Evolutionary conservation across 2,888 invertebrate species (phyloP).

Genomic region (Schrankia costaestrigalis): DNA sequence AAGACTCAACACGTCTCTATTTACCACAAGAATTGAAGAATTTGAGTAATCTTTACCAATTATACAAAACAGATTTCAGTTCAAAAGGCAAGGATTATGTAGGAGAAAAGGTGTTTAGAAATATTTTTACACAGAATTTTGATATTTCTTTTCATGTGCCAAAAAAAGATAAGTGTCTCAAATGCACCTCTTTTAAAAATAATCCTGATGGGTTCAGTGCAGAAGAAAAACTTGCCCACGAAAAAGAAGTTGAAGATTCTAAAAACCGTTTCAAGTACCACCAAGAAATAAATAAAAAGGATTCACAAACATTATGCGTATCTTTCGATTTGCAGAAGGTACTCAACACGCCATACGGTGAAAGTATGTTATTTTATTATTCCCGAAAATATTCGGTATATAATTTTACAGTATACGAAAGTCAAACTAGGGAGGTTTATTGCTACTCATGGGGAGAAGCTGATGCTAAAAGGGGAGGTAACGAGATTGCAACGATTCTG

Average conservation of each 20-base stretch:
- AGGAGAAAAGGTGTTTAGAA: conserved; percentile 2
- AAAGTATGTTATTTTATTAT: conserved; percentile 1
- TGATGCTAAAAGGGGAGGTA: conserved; percentile 4
- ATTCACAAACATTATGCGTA: conserved; percentile 3
- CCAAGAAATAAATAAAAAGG: conserved; percentile 6
- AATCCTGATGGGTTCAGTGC: conserved; percentile 1
- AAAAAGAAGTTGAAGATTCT: conserved; percentile 8
- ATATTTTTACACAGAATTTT: conserved; percentile 4
- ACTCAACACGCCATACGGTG: neutral
- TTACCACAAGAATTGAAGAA: conserved; percentile 4
- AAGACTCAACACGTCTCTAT: conserved; percentile 16
- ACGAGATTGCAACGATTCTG: conserved; percentile 1
- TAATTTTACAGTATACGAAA: conserved; percentile 5
- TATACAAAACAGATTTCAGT: neutral
- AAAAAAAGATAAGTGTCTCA: conserved; percentile 10
- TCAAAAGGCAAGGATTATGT: neutral
- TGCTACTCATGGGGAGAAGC: conserved; percentile 7
- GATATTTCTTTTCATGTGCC: conserved; percentile 7
- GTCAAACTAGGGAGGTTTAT: conserved; percentile 1
- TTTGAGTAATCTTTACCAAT: neutral
- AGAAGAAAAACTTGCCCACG: conserved; percentile 7
- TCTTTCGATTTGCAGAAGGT: conserved; percentile 5
- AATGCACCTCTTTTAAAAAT: conserved; percentile 4
- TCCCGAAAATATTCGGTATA: conserved; percentile 1
- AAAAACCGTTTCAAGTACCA: conserved; percentile 4